Evolutionary conservation across 2,113 vertebrate species (phyloP).

Genomic region (Rhagologus leucostigma): DNA sequence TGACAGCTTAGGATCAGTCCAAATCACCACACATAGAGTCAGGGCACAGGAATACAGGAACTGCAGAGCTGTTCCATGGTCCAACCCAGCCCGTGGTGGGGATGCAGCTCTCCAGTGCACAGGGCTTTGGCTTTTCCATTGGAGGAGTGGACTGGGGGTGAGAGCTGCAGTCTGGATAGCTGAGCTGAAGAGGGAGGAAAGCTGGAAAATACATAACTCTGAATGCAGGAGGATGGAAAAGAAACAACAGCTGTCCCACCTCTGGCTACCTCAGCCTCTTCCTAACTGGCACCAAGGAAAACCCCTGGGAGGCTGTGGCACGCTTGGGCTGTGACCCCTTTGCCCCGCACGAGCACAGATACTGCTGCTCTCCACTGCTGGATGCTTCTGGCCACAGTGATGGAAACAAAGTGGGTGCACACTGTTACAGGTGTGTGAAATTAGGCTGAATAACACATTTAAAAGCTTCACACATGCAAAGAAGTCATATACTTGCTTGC

Average conservation of each 20-base stretch:
- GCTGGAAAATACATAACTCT: background rate
- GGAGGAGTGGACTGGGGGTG: rapidly evolving
- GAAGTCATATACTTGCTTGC: background rate
- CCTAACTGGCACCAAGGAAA: background rate
- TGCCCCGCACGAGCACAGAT: rapidly evolving
- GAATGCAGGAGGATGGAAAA: background rate
- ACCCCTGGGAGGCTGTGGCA: background rate
- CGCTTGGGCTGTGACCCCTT: background rate
- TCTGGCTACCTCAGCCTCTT: background rate
- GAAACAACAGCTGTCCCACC: background rate
- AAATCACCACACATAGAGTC: background rate
- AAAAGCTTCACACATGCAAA: background rate
- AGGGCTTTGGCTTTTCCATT: background rate
- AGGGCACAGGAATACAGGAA: background rate
- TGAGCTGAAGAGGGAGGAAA: background rate
- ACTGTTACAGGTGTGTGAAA: background rate
- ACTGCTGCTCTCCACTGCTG: background rate
- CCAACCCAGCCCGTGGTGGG: rapidly evolving
- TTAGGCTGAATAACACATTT: background rate
- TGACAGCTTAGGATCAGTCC: background rate
- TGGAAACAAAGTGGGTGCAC: background rate
- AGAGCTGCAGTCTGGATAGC: background rate
- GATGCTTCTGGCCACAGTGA: background rate
- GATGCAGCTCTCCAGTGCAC: background rate
- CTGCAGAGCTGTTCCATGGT: background rate